Evolutionary conservation across 1,140 invertebrate genomes (phyloP), one percentile per base, ranked within the genome.

Genomic region (Aphelinus certus): DNA sequence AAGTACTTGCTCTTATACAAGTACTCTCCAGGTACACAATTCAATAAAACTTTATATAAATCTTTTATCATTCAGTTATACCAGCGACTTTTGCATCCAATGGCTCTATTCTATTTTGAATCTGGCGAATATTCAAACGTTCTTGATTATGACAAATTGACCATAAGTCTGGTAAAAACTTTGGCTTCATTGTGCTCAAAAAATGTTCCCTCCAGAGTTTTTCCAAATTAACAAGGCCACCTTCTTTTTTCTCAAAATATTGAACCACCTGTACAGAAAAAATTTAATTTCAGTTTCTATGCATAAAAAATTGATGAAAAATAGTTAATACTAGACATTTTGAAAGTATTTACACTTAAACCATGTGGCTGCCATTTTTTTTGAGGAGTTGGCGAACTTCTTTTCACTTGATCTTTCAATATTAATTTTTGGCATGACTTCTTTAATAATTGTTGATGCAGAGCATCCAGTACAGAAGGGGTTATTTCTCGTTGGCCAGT

Each of bases 121-220:
- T 79, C 62, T 84, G 80, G 58, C 84, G 84, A 76, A 88, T 84
- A n/a, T 73, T 78, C 55, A 86, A 77, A 43, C 86, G 85, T 64
- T 92, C 88, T 65, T 90, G 89, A 79, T 91, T 94, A 79, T 95
- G 94, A 76, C 89, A 90, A 26, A 94, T 85, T 65, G 94, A 95
- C 95, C 95, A 96, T 60, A 93, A 85, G 3, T 89, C 83, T 0
- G 95, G 95, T 80, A 96, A 88, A 85, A 88, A 91, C 56, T 89
- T 83, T 0, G 95, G 95, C 49, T 92, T 83, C 94, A 96, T 95
- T 2, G 88, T 90, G 0, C 87, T 81, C 5, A 96, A 78, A 83
- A 96, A 96, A 84, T 95, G 93, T 81, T 94, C 88, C 7, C 95
- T 86, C 94, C 95, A 96, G 68, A 91, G 79, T 75, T 89, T 89